These are phyloP conservation scores for Hippoglossus hippoglossus DNA, from an alignment of 2,797 vertebrate species.

Conservation along the genomic window DNA sequence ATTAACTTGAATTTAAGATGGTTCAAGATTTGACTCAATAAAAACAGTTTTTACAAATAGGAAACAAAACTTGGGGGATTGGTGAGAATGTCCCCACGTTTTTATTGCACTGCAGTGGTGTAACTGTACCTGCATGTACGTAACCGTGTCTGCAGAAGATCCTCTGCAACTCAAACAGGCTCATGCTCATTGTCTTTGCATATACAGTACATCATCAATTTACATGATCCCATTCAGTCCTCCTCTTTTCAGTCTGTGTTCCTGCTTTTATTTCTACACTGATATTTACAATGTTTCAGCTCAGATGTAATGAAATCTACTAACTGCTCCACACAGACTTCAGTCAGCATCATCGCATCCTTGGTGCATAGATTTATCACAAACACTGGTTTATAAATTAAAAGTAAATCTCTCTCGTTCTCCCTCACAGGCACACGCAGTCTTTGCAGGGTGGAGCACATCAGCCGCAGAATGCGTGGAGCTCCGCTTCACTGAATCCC, in stretches of 20 bases:
- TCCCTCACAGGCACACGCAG: slow-evolving; percentile 16
- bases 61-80: not conserved
- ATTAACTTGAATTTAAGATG: not conserved
- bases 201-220: slow-evolving; percentile 8
- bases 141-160: slow-evolving; percentile 1
- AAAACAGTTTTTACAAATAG: not conserved
- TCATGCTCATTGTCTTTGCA: slow-evolving; percentile 11
- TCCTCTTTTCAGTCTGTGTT: not conserved
- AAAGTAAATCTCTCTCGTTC: not conserved
- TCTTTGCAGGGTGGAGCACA: slow-evolving; percentile 9
- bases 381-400: slow-evolving; percentile 16
- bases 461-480: slow-evolving; percentile 90
- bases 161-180: not conserved
- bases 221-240: not conserved
- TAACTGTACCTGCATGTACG: slow-evolving; percentile 2
- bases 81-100: not conserved
- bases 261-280: not conserved
- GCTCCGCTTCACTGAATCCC: slow-evolving; percentile 88
- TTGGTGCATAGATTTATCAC: slow-evolving; percentile 57
- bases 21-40: not conserved
- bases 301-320: not conserved
- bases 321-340: not conserved
- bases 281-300: not conserved
- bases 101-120: slow-evolving; percentile 27
- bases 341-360: not conserved